Evolutionary conservation across 2,888 invertebrate species (phyloP), one percentile per base, ranked within the genome.

Genomic region (Brassicogethes aeneus): DNA sequence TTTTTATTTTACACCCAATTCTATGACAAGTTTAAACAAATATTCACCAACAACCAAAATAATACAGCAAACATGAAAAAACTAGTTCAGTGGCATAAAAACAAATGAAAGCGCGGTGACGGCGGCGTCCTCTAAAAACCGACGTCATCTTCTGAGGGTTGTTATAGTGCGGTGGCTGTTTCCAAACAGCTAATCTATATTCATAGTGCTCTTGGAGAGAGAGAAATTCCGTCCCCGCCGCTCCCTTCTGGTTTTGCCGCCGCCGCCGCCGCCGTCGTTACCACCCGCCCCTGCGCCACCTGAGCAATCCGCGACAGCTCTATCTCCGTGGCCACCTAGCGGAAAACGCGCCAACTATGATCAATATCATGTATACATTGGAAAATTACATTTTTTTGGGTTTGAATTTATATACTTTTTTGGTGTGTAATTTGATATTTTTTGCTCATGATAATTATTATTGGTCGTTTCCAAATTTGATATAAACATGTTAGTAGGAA

Each of bases 161-260:
- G n/a, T n/a, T n/a, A n/a, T n/a, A n/a, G n/a, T 23, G 45, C 37
- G 47, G 43, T 43, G 40, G 41, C 41, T 39, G 39, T 55, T 56
- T 61, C 60, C 66, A 68, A 68, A 66, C 65, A 66, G 65, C 66
- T 67, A 69, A 68, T 69, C 66, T 69, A 69, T 68, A 69, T 69
- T 45, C 45, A 45, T 45, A 37, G 40, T 36, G 43, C 38, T 33
- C 45, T 42, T 37, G n/a, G n/a, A n/a, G n/a, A n/a, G n/a, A n/a
- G n/a, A n/a, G n/a, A n/a, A n/a, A n/a, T 37, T 40, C 48, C 45
- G 39, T 42, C 43, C 47, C 44, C 32, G 43, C 51, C 51, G 51
- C 48, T 51, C 54, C 50, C 48, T 60, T 59, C 59, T 59, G 57
- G 60, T 55, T 60, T 59, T 60, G 60, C 60, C 60, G 59, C 60